Evolutionary conservation across 2,888 invertebrate genomes (phyloP), one percentile per base, ranked within the genome.

Genomic region (Ypsolopha scabrella): DNA sequence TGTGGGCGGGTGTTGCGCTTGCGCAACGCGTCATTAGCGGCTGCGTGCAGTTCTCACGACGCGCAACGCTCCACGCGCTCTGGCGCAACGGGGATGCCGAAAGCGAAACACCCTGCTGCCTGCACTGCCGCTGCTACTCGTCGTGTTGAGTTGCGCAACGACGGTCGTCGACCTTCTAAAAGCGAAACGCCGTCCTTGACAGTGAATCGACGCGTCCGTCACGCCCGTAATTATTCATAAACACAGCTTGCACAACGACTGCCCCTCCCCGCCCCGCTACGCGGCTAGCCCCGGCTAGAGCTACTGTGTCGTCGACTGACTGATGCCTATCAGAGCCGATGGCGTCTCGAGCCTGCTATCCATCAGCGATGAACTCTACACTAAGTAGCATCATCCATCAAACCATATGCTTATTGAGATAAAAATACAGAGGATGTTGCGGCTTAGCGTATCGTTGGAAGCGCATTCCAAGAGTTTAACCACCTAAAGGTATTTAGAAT

Each of bases 121-220:
- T 57, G 13, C 41, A 34, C 10, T 6, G 56, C 48, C 34, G 56
- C 50, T 1, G 57, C 4, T 24, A 4, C 24, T 4, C 24, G 24
- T 24, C 24, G 4, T 24, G 24, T 24, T 24, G 24, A 2, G 24
- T 72, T 72, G 66, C 67, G 68, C 68, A 72, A 72, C 55, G 6
- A 36, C 60, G 58, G 70, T 67, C 69, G 69, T 63, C 64, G 72
- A 70, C 70, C 74, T 70, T 61, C 69, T 67, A 70, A 72, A 73
- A 75, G 74, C 76, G 75, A 75, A 73, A 75, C 66, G 65, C 65
- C 76, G 77, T 76, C 78, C 76, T 78, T 77, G 78, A 70, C 76
- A 76, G 65, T 78, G 77, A 75, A 73, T 65, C 67, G 64, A 66
- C 59, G 58, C 68, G 70, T 72, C 67, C 72, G 68, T 72, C 70